These are phyloP conservation scores for Charina bottae DNA, from an alignment of 2,113 vertebrate species.

Conservation along the genomic window DNA sequence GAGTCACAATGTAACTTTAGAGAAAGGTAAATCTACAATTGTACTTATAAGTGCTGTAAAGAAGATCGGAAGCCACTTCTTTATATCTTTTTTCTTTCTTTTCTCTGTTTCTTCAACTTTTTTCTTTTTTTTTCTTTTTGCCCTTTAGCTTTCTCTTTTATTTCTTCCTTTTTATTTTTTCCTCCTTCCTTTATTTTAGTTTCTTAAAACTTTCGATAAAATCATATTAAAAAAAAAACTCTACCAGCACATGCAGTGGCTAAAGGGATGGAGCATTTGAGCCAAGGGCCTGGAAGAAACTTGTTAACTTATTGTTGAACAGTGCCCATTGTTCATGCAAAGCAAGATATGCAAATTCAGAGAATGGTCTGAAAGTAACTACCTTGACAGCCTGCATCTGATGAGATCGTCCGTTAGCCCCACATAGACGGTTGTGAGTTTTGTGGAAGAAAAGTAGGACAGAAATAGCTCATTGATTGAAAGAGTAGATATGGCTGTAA, in stretches of 20 bases:
- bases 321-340: background rate
- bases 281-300: background rate
- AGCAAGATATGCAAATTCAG: background rate
- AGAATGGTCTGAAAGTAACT: background rate
- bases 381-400: background rate
- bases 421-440: background rate
- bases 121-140: background rate
- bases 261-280: background rate
- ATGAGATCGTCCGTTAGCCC: background rate
- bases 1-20: background rate
- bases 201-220: background rate
- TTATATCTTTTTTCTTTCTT: background rate
- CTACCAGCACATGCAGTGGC: background rate
- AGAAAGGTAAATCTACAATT: background rate
- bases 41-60: background rate
- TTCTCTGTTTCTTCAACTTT: background rate
- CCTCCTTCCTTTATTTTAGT: background rate
- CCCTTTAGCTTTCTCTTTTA: background rate
- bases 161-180: background rate
- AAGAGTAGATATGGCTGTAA: background rate
- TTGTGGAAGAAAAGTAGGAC: background rate
- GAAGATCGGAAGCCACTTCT: background rate
- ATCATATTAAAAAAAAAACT: background rate
- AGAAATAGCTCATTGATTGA: background rate
- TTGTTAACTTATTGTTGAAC: background rate